Evolutionary conservation across 2,888 invertebrate genomes (phyloP).

Genomic region (Machimus rusticus): DNA sequence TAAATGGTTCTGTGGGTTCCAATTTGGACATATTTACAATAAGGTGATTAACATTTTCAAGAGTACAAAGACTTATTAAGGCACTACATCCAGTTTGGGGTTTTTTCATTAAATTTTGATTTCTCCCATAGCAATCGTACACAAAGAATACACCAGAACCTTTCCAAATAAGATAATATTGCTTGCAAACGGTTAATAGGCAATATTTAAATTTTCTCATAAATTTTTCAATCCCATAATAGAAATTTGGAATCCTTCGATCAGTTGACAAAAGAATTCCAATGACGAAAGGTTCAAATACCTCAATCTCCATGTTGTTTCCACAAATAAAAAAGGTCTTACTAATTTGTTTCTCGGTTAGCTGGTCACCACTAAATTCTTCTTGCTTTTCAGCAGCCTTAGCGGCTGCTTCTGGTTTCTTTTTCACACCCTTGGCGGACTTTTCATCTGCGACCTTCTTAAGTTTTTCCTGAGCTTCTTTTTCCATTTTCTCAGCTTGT

Average conservation of each 20-base stretch:
- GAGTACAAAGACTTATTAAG: slow-evolving; percentile 54
- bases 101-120: slow-evolving; percentile 50
- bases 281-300: slow-evolving; percentile 50
- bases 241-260: neutral
- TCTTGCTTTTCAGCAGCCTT: slow-evolving; percentile 44
- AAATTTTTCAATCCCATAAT: slow-evolving; percentile 48
- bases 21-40: slow-evolving; percentile 54
- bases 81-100: slow-evolving; percentile 52
- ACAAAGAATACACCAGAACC: slow-evolving; percentile 55
- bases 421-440: neutral
- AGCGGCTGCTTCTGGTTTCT: slow-evolving; percentile 48
- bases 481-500: neutral
- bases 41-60: slow-evolving; percentile 56
- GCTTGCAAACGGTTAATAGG: slow-evolving; percentile 51
- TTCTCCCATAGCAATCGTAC: slow-evolving; percentile 57
- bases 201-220: slow-evolving; percentile 53
- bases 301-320: slow-evolving; percentile 55
- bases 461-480: neutral
- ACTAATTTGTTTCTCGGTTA: slow-evolving; percentile 53
- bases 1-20: slow-evolving; percentile 50
- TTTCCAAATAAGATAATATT: slow-evolving; percentile 58
- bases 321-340: slow-evolving; percentile 55
- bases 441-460: neutral
- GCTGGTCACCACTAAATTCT: neutral
- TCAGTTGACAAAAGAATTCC: slow-evolving; percentile 41